phyloP scores from a whole-genome alignment of 2,888 invertebrate genomes.

The Lasius fuliginosus region DNA sequence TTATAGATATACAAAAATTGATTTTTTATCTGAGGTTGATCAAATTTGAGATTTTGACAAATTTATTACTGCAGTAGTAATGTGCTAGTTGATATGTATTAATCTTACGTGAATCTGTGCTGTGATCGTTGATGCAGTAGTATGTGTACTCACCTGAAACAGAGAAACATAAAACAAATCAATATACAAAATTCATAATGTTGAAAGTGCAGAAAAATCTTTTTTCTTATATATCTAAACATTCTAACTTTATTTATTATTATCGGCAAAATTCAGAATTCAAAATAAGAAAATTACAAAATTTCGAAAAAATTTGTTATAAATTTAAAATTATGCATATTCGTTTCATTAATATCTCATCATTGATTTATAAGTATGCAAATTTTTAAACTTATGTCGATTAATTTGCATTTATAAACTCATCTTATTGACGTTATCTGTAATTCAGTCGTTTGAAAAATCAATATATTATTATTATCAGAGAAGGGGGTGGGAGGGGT shows the following conservation, averaged over 20 bases:
- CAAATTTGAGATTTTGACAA: neutral
- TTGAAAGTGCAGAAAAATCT: neutral
- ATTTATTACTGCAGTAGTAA: too few species aligned
- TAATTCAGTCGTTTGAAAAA: conserved; percentile 15
- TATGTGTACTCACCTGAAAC: conserved; percentile 66
- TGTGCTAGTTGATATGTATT: neutral
- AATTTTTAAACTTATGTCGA: neutral
- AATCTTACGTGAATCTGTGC: conserved; percentile 4
- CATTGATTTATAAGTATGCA: neutral
- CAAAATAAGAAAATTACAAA: neutral
- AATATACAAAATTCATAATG: conserved; percentile 2
- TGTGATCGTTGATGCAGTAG: neutral
- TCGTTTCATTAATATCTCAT: neutral
- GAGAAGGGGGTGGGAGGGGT: neutral
- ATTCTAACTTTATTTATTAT: neutral
- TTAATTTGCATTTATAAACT: conserved; percentile 9
- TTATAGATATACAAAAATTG: neutral
- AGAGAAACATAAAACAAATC: conserved; percentile 32
- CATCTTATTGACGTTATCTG: neutral
- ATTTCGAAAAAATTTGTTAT: neutral
- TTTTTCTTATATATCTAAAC: neutral
- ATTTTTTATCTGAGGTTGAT: neutral
- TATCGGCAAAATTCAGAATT: neutral
- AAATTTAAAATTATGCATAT: neutral
- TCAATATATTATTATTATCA: conserved; percentile 12